Base-by-base conservation (phyloP, 2,113 vertebrate species). In the Calyptomena viridis region DNA sequence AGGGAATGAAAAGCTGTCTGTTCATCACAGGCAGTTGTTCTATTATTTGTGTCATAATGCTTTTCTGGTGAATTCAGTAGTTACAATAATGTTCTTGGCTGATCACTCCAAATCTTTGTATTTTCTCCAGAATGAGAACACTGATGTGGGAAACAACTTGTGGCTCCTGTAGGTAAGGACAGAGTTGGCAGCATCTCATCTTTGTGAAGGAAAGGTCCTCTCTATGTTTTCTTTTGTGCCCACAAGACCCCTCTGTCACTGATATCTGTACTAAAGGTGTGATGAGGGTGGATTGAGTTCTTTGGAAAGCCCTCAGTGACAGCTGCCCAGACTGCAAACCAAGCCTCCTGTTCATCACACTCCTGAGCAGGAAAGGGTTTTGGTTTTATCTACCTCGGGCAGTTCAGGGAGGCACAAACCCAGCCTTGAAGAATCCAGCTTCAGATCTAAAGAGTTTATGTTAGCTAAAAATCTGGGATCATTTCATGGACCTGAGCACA, bases 211-310 rank as follows among this genome's bases (percentile, higher is more conserved):
- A 55, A 84, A 84, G 1, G 4, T 52, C 20, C 37, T 68, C 20
- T 66, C 30, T 59, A 7, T 0, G 1, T 39, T 66, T 50, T 35
- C 5, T 46, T 68, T 49, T 46, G 13, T 44, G 47, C 4, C 17
- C 24, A 46, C 39, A 42, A 31, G 20, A 37, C 2, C 25, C 0
- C 22, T 87, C 49, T 66, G 39, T 23, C 52, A 7, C 72, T 42
- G 59, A 11, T 12, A 1, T 1, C 19, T 33, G 0, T 11, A 4
- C 13, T 37, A 20, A 55, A 47, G 42, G 17, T 42, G n/a, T 77
- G 30, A 58, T 1, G 1, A 1, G 0, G 1, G 13, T 44, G 49
- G 19, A 15, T 9, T 62, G 13, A 33, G 72, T 55, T n/a, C 27
- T 58, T 20, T 93, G 46, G 42, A 30, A 58, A 82, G 14, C 17